A percentile compares a stretch with the other conserved stretches of the same genome.
Evolutionary conservation across 2,888 invertebrate genomes (phyloP).

Genomic region (Serripes groenlandicus): DNA sequence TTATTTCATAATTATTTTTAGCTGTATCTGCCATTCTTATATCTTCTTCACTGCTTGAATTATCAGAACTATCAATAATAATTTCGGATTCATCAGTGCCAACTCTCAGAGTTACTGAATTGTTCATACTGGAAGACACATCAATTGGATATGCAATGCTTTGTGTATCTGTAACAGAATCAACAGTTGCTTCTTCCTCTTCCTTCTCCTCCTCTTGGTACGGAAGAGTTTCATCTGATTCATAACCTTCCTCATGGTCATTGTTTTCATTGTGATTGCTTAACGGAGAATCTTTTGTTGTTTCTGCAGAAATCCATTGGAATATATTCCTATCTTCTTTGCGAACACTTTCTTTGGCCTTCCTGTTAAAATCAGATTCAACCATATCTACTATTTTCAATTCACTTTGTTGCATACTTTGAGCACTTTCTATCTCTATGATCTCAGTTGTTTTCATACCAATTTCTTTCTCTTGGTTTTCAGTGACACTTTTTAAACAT

Average conservation of each 20-base stretch:
- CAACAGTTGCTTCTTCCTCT: background rate
- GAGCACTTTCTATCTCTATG: too few relatives aligned
- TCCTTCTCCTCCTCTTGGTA: conserved; percentile 11
- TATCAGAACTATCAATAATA: too few relatives aligned
- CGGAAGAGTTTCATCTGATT: background rate
- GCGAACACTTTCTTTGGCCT: background rate
- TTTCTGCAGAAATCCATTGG: background rate
- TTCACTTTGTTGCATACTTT: too few relatives aligned
- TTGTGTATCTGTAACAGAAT: too few relatives aligned
- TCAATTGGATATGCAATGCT: too few relatives aligned
- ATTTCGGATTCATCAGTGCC: too few relatives aligned
- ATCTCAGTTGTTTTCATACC: background rate
- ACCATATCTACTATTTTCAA: too few relatives aligned
- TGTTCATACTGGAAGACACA: too few relatives aligned
- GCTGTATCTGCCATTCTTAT: background rate
- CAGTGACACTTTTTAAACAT: background rate
- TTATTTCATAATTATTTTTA: background rate
- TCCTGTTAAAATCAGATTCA: background rate
- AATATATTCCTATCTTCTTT: conserved; percentile 12
- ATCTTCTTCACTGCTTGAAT: background rate
- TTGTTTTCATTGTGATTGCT: background rate
- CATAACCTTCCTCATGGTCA: background rate
- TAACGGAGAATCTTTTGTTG: background rate
- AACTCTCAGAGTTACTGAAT: too few relatives aligned
- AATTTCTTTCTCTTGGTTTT: background rate